Evolutionary conservation across 2,113 vertebrate genomes (phyloP).

Genomic region (Anthoscopus minutus): DNA sequence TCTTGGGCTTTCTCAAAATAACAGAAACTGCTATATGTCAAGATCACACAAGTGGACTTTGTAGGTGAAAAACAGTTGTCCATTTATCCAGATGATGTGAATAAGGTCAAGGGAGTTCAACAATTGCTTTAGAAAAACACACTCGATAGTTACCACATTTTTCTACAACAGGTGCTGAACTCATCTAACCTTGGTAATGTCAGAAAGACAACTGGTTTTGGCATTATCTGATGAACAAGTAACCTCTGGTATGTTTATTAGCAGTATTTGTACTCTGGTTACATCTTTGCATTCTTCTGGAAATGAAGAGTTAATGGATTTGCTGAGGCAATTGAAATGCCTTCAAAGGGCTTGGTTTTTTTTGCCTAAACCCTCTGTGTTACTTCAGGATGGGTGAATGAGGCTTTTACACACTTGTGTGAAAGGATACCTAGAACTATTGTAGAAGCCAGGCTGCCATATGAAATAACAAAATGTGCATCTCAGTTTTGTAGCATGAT

Average conservation of each 20-base stretch:
- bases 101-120: constrained; percentile 2
- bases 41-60: not conserved
- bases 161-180: not conserved
- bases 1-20: not conserved
- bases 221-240: not conserved
- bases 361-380: not conserved
- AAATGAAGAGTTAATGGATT: not conserved
- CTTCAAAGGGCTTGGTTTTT: not conserved
- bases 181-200: not conserved
- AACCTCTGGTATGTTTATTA: not conserved
- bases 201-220: not conserved
- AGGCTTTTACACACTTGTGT: not conserved
- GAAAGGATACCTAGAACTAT: not conserved
- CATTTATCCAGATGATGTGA: not conserved
- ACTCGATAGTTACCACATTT: not conserved
- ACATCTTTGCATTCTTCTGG: not conserved
- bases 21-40: not conserved
- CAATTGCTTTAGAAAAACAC: not conserved
- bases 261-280: not conserved
- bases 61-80: not conserved
- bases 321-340: not conserved
- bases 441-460: not conserved
- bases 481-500: not conserved
- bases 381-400: not conserved
- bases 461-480: not conserved